These are phyloP conservation scores for Trissolcus basalis DNA, from an alignment of 1,140 invertebrate species.

Conservation along the genomic window DNA sequence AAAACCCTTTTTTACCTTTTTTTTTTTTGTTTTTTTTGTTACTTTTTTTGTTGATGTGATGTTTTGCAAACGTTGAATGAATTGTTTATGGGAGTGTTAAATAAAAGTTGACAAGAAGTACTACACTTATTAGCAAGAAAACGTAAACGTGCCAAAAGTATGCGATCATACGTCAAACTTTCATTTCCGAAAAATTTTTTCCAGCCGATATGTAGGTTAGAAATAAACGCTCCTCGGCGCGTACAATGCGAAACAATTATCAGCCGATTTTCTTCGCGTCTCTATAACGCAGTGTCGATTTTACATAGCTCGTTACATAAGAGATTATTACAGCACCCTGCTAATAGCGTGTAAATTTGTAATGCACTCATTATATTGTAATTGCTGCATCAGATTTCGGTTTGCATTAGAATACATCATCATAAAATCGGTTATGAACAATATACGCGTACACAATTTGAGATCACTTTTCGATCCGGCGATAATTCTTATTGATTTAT, in stretches of 20 bases:
- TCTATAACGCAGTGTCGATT: conserved; percentile 24
- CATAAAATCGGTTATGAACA: conserved; percentile 4
- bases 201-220: conserved; percentile 15
- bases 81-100: too few relatives aligned
- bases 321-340: conserved; percentile 31
- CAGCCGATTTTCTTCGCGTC: conserved; percentile 31
- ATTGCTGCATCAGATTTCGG: conserved; percentile 46
- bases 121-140: too few relatives aligned
- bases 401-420: conserved; percentile 37
- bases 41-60: too few relatives aligned
- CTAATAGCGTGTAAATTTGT: conserved; percentile 50
- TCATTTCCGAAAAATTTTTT: conserved; percentile 4
- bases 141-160: too few relatives aligned
- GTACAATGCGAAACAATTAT: conserved; percentile 41
- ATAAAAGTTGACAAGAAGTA: too few relatives aligned
- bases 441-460: too few relatives aligned
- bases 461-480: too few relatives aligned
- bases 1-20: too few relatives aligned
- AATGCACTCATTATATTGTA: conserved; percentile 46
- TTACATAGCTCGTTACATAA: conserved; percentile 46
- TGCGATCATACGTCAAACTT: neutral
- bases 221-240: conserved; percentile 27
- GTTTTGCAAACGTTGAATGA: too few relatives aligned
- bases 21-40: too few relatives aligned
- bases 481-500: too few relatives aligned